Percentiles rank a stretch among this genome's conserved stretches.
Conservation (phyloP, 1,140 invertebrate species). For the Drosophila quadrilineata region DNA sequence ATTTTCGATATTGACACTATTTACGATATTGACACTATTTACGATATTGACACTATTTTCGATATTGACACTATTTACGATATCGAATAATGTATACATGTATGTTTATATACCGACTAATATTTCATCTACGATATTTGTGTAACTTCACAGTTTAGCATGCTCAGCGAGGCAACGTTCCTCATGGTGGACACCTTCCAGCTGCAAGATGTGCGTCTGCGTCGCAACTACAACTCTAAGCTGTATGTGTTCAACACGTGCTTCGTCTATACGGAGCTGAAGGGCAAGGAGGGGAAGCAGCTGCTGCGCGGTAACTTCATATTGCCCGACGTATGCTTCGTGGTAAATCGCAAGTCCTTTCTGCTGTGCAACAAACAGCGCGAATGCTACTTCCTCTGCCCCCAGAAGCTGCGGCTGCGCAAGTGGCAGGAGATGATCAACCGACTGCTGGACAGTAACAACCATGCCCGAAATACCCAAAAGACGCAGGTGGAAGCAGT, state of each 20-base stretch:
- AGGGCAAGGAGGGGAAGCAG: conserved; percentile 22
- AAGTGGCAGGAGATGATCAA: conserved; percentile 14
- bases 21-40: no score
- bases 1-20: no score
- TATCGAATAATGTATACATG: no score
- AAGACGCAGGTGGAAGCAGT: no score
- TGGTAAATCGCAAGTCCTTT: conserved; percentile 32
- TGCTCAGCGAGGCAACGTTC: conserved; percentile 26
- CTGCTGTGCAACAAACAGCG: conserved; percentile 30
- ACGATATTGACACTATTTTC: no score
- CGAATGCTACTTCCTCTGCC: conserved; percentile 30
- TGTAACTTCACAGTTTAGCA: conserved; percentile 20
- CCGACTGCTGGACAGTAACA: conserved; percentile 16
- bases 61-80: no score
- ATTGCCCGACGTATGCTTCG: conserved; percentile 33
- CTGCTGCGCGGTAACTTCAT: conserved; percentile 26
- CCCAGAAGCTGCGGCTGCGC: not conserved
- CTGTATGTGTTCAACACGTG: conserved; percentile 41
- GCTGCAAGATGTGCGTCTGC: conserved; percentile 6
- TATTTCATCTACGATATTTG: no score
- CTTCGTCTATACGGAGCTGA: conserved; percentile 35
- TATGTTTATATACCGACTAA: no score
- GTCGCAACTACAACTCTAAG: conserved; percentile 31
- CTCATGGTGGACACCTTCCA: conserved; percentile 21
- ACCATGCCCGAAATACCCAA: no score